Evolutionary conservation across 2,888 invertebrate genomes (phyloP).

Genomic region (Hemicrepidius hirtus): DNA sequence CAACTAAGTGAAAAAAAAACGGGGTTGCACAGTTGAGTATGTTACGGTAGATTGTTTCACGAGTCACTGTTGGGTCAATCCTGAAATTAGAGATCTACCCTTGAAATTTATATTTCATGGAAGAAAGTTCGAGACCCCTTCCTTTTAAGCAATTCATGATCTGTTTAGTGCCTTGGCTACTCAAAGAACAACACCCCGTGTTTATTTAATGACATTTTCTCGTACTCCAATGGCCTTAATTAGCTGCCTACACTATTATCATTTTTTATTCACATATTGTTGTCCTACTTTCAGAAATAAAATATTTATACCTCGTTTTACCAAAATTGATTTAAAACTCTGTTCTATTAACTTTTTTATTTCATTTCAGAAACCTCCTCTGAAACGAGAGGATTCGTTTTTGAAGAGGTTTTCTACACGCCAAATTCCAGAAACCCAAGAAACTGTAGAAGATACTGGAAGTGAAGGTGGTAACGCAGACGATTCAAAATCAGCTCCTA

Average conservation of each 20-base stretch:
- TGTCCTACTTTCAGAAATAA: too few species aligned
- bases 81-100: neutral
- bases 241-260: neutral
- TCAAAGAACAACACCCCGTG: neutral
- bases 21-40: too few species aligned
- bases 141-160: conserved; percentile 9
- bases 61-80: too few species aligned
- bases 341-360: neutral
- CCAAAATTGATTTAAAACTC: neutral
- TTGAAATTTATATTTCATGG: conserved; percentile 10
- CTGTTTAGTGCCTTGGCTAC: neutral
- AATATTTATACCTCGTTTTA: too few species aligned
- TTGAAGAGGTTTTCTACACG: conserved; percentile 95
- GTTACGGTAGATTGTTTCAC: too few species aligned
- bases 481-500: conserved; percentile 67
- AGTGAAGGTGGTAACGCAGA: conserved; percentile 73
- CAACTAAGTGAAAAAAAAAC: too few species aligned
- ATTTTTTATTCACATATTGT: neutral
- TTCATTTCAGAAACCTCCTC: conserved; percentile 80
- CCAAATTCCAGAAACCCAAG: conserved; percentile 91
- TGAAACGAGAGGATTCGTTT: conserved; percentile 95
- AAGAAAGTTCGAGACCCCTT: neutral
- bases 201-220: conserved; percentile 9
- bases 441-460: conserved; percentile 82
- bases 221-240: neutral